Evolutionary conservation across 1,140 invertebrate species (phyloP).

Genomic region (Diachasma alloeum): DNA sequence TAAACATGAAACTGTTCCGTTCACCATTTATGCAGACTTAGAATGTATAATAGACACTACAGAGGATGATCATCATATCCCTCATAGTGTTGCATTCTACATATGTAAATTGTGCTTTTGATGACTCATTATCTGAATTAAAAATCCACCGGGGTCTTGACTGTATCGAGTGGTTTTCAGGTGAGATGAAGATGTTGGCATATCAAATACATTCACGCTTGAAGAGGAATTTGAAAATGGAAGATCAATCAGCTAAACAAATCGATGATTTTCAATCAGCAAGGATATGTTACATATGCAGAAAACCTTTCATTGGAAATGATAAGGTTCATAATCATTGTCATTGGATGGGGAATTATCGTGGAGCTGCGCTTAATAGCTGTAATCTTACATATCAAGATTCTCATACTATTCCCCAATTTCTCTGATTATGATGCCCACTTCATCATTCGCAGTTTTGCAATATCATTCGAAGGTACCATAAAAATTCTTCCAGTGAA

Average conservation of each 20-base stretch:
- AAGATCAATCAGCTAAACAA: neutral
- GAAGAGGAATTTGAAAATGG: neutral
- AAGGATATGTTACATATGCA: conserved; percentile 33
- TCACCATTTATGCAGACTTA: conserved; percentile 27
- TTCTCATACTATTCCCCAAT: too few relatives aligned
- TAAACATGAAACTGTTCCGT: conserved; percentile 18
- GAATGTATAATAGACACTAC: conserved; percentile 19
- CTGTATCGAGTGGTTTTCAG: conserved; percentile 43
- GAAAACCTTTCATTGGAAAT: conserved; percentile 29
- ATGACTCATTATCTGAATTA: too few relatives aligned
- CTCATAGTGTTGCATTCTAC: neutral
- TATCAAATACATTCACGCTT: conserved; percentile 25
- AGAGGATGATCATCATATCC: neutral
- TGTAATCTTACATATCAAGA: conserved; percentile 56
- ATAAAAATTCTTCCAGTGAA: too few relatives aligned
- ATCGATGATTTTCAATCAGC: neutral
- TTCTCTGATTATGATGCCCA: too few relatives aligned
- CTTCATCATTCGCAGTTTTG: too few relatives aligned
- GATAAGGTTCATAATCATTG: conserved; percentile 47
- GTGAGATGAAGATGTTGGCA: conserved; percentile 37
- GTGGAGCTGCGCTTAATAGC: conserved; percentile 49
- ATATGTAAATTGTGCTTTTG: too few relatives aligned
- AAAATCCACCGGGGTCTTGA: conserved; percentile 7
- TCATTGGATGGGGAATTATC: conserved; percentile 48
- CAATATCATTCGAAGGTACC: too few relatives aligned